These are phyloP conservation scores for Watersipora subatra DNA, from an alignment of 1,140 invertebrate genomes.

Conservation along the genomic window DNA sequence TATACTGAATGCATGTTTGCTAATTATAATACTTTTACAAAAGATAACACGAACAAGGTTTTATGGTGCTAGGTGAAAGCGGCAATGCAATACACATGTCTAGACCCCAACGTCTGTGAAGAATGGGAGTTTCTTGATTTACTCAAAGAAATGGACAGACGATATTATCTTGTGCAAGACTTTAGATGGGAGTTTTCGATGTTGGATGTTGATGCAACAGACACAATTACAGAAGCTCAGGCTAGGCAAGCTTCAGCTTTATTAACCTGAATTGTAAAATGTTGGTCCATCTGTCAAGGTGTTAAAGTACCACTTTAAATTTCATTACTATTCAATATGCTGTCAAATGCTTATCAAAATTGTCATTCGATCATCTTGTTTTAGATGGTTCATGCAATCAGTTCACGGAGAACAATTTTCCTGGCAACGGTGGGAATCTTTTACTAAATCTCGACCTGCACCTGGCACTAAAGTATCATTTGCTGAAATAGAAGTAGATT, in stretches of 20 bases:
- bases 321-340: no score
- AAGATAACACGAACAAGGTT: no score
- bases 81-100: constrained; percentile 29
- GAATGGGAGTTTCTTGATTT: constrained; percentile 23
- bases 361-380: no score
- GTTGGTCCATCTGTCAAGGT: no score
- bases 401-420: constrained; percentile 31
- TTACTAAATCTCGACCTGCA: constrained; percentile 20
- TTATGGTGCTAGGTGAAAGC: constrained; percentile 25
- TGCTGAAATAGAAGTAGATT: constrained; percentile 30
- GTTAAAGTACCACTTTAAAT: no score
- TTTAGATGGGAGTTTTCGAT: constrained; percentile 35
- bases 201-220: constrained; percentile 22
- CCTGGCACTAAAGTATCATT: constrained; percentile 25
- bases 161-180: constrained; percentile 31
- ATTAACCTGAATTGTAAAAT: no score
- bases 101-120: constrained; percentile 15
- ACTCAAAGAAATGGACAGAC: constrained; percentile 31
- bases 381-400: constrained; percentile 32
- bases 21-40: background rate
- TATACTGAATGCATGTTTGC: background rate
- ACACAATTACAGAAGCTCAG: constrained; percentile 27
- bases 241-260: constrained; percentile 24
- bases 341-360: no score
- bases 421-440: constrained; percentile 23